Percentiles rank a stretch among this genome's conserved stretches.
Evolutionary conservation across 2,888 invertebrate genomes (phyloP).

Genomic region (Leptopilina drosophilae): DNA sequence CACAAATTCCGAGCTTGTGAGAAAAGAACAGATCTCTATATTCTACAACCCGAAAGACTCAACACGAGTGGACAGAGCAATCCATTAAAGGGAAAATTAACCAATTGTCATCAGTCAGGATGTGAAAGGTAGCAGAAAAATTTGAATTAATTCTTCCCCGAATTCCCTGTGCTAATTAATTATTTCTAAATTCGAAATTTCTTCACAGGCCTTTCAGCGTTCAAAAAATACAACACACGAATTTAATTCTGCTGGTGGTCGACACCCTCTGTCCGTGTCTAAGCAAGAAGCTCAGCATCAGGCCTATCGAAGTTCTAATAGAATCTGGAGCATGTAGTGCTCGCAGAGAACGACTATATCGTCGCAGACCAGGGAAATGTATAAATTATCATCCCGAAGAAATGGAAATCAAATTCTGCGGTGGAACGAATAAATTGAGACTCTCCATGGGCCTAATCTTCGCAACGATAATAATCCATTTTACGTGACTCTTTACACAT

Average conservation of each 20-base stretch:
- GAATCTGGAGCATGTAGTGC: conserved; percentile 74
- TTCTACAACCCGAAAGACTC: conserved; percentile 88
- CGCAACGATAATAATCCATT: conserved; percentile 54
- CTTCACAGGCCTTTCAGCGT: conserved; percentile 90
- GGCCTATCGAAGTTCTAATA: conserved; percentile 79
- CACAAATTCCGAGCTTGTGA: conserved; percentile 85
- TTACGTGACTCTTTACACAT: conserved; percentile 61
- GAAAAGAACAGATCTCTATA: conserved; percentile 91
- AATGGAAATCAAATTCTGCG: conserved; percentile 77
- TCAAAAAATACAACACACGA: conserved; percentile 93
- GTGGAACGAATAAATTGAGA: conserved; percentile 54
- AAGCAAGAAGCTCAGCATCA: conserved; percentile 90
- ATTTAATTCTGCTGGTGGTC: conserved; percentile 91
- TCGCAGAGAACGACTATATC: conserved; percentile 82
- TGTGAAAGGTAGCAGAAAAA: conserved; percentile 85
- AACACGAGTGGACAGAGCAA: conserved; percentile 88
- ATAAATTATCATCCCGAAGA: conserved; percentile 93
- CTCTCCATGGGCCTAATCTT: conserved; percentile 45
- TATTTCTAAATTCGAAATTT: neutral
- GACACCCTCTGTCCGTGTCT: conserved; percentile 93
- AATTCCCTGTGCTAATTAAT: too few relatives aligned
- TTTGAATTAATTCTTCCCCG: too few relatives aligned
- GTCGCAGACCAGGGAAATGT: conserved; percentile 87
- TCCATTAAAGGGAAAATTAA: conserved; percentile 91
- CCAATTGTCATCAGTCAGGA: conserved; percentile 91